Evolutionary conservation across 2,797 vertebrate species (phyloP).

Genomic region (Sphenodon punctatus): DNA sequence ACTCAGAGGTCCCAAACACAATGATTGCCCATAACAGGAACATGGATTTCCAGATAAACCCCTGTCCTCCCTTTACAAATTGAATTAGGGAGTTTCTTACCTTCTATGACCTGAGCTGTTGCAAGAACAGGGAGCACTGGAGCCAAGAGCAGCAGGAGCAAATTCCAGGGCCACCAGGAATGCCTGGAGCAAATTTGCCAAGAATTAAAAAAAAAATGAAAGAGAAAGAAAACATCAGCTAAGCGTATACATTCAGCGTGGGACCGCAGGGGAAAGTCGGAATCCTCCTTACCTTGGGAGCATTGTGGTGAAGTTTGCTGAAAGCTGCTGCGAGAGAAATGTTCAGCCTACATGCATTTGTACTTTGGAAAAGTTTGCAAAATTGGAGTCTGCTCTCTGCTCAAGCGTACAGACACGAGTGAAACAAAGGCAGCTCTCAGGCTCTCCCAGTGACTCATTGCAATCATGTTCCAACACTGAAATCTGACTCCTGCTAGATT

Average conservation of each 20-base stretch:
- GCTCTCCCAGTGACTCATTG: constrained; percentile 74
- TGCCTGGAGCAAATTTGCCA: constrained; percentile 53
- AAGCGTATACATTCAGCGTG: not conserved
- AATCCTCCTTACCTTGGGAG: constrained; percentile 62
- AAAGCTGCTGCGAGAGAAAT: not conserved
- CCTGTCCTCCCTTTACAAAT: not conserved
- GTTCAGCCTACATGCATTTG: constrained; percentile 22
- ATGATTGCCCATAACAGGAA: not conserved
- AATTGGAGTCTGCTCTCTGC: constrained; percentile 58
- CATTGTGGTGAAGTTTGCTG: constrained; percentile 60
- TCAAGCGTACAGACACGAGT: constrained; percentile 70
- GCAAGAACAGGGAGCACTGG: constrained; percentile 44
- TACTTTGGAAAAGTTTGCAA: constrained; percentile 17
- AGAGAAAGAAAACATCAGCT: not conserved
- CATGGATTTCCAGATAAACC: not conserved
- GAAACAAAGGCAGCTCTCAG: constrained; percentile 91
- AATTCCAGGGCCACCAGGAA: constrained; percentile 44
- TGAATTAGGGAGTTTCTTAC: constrained; percentile 54
- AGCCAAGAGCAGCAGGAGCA: constrained; percentile 38
- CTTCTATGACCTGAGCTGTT: constrained; percentile 70
- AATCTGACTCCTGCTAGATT: constrained; percentile 81
- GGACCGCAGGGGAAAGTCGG: not conserved
- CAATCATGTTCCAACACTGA: constrained; percentile 79
- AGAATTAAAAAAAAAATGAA: not conserved
- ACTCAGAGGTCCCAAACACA: not conserved